Percentiles rank a stretch among this genome's conserved stretches.
phyloP scores from a whole-genome alignment of 2,888 invertebrate species.

The Agonopterix heracliana region DNA sequence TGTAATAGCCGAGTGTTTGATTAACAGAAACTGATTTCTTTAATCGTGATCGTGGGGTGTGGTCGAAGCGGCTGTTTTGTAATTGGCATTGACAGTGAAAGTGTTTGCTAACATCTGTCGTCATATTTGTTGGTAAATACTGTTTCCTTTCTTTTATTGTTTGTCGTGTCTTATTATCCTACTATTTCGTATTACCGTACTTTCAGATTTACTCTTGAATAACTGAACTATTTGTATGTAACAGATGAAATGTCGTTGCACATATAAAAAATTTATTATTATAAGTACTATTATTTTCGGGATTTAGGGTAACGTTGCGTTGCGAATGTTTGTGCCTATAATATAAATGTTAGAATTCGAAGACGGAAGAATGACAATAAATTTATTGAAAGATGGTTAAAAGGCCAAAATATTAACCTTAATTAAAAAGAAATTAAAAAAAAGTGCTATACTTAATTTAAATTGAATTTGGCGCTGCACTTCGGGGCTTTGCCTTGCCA shows the following conservation, averaged over 20 bases:
- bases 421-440: too few species aligned
- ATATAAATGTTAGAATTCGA: too few species aligned
- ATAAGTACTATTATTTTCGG: too few species aligned
- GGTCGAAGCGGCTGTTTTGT: conserved; percentile 38
- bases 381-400: too few species aligned
- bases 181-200: neutral
- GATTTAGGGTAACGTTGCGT: neutral
- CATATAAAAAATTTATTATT: too few species aligned
- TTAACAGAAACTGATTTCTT: neutral
- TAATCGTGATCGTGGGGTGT: conserved; percentile 22
- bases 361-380: too few species aligned
- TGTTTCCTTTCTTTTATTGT: neutral
- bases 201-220: neutral
- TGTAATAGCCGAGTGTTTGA: neutral
- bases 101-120: conserved; percentile 1
- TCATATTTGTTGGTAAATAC: conserved; percentile 7
- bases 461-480: too few species aligned
- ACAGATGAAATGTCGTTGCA: neutral
- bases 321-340: too few species aligned
- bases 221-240: too few species aligned
- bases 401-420: too few species aligned
- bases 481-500: too few species aligned
- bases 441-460: too few species aligned
- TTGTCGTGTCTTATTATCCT: neutral
- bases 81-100: conserved; percentile 34